Base-by-base conservation (phyloP, 1,140 invertebrate genomes). In the Musca domestica region DNA sequence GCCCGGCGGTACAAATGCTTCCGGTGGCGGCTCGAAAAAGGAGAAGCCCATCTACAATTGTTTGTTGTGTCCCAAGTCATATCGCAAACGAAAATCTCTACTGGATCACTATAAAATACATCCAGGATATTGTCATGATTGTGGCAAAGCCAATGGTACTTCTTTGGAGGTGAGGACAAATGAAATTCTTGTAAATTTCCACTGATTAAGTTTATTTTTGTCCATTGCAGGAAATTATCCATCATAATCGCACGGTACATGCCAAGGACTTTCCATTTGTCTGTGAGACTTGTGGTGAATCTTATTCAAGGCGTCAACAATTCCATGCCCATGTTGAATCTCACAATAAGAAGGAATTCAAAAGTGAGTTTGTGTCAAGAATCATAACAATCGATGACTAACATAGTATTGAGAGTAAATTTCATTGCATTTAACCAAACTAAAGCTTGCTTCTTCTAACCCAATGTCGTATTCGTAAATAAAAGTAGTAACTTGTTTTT, bases 201-300 rank as follows among this genome's bases (percentile, higher is more conserved):
- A 22, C 23, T 22, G 6, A 19, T 27, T 23, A 23, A 30, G 3
- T 66, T 52, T 51, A 14, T 56, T 58, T 51, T 20, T 20, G 6
- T 25, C 14, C 46, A 19, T 71, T 71, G 0, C 20, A 81, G 79
- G 80, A 81, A 70, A 75, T 80, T 12, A 80, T 81, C 27, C 75
- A 78, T 19, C 80, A 81, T 49, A 81, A 81, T 69, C 71, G 76
- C 23, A 80, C 73, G 6, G 72, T 81, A 70, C 80, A 81, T 56
- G 72, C 75, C 6, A 80, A 81, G 70, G 77, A 81, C 71, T 81
- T 78, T 66, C 80, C 80, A n/a, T 81, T 81, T 67, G 76, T 81
- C 7, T 81, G 80, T 63, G 79, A 81, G 22, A 80, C 74, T 6
- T 81, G 80, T 56, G 80, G 80, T n/a, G 80, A 81, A 69, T 81